phyloP scores from a whole-genome alignment of 2,113 vertebrate genomes.

The Pseudopodoces humilis region DNA sequence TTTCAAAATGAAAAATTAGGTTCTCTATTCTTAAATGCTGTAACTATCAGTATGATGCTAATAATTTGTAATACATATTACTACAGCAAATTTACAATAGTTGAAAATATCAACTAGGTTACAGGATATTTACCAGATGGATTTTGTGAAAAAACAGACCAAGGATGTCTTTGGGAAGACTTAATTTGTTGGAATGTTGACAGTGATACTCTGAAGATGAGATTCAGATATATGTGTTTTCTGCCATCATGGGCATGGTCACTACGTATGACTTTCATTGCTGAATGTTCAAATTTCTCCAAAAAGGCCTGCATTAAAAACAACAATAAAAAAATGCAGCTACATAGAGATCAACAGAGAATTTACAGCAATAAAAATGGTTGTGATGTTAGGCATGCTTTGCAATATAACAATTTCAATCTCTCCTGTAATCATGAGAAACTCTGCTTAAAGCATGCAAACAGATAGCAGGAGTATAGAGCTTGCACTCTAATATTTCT shows the following conservation, averaged over 20 bases:
- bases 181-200: neutral
- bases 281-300: neutral
- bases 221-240: neutral
- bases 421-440: neutral
- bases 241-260: neutral
- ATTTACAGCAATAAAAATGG: neutral
- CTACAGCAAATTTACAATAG: conserved; percentile 37
- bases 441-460: neutral
- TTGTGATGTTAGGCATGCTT: neutral
- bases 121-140: neutral
- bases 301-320: neutral
- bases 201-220: neutral
- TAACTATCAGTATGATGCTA: neutral
- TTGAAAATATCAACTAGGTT: conserved; percentile 18
- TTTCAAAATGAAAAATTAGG: conserved; percentile 25
- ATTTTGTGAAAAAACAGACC: neutral
- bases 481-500: neutral
- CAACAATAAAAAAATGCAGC: no score
- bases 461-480: neutral
- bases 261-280: neutral
- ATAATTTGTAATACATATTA: conserved; percentile 10
- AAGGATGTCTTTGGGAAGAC: neutral
- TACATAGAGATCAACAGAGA: neutral
- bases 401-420: neutral
- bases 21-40: conserved; percentile 12